Base-by-base conservation (phyloP, 2,797 vertebrate genomes). In the Staurois parvus region DNA sequence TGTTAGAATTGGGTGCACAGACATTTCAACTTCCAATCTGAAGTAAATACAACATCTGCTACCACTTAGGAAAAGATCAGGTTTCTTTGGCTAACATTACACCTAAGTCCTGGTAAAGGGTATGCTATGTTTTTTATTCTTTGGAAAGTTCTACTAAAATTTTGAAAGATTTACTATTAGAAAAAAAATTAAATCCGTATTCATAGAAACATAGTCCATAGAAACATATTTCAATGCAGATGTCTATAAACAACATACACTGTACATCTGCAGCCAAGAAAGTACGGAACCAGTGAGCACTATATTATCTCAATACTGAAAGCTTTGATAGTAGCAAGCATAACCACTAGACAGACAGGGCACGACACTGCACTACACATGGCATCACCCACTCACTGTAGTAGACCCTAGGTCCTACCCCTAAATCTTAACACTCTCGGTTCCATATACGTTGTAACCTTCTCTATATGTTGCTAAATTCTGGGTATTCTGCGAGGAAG, bases 401-500 rank as follows among this genome's bases (percentile, higher is more conserved):
- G 93, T 94, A 95, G 95, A 95, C 96, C 96, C 97, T 97, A 97
- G 97, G 90, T 98, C 98, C 97, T 99, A 99, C 98, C 98, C 97
- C 97, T 99, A 99, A 97, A 99, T 99, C 96, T 99, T 99, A 97
- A 99, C 96, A 97, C 98, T 98, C 95, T 99, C 98, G 95, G 97
- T 98, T 96, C 98, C 98, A 96, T 99, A 99, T 95, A 99, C 98
- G 96, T 99, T 99, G 98, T 99, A 99, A 96, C 98, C 98, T 97
- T 99, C 98, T 97, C 98, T 99, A 97, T 99, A 99, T 94, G 98
- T 99, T 96, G 98, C 98, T 98, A 99, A 97, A 97, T 99, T 99
- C 97, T 99, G 98, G 95, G 96, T 96, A 96, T 97, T 98, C 96
- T 97, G 98, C 95, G 97, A 98, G 94, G 97, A 98, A 96, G 97